A percentile compares a stretch with the other conserved stretches of the same genome.
These are phyloP conservation scores for Formica selysi DNA, from an alignment of 1,140 invertebrate genomes.

Conservation along the genomic window DNA sequence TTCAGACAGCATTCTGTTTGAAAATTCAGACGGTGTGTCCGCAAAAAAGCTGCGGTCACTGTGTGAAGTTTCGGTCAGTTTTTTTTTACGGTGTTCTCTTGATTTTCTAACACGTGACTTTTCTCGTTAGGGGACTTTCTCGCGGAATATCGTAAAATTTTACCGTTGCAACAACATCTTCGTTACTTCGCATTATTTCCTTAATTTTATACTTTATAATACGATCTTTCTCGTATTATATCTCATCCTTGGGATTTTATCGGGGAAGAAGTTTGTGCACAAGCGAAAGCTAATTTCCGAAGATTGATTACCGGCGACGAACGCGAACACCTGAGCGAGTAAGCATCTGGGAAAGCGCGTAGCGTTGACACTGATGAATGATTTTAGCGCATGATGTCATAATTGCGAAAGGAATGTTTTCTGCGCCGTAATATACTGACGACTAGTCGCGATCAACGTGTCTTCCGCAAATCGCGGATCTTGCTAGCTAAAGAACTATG, in stretches of 20 bases:
- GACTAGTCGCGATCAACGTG: conserved; percentile 22
- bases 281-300: conserved; percentile 51
- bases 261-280: conserved; percentile 14
- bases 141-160: not conserved
- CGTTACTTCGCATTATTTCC: conserved; percentile 37
- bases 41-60: too few species aligned
- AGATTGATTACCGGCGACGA: conserved; percentile 54
- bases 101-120: conserved; percentile 27
- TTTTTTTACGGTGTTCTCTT: not conserved
- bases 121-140: not conserved
- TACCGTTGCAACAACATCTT: not conserved
- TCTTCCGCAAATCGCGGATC: conserved; percentile 38
- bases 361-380: conserved; percentile 58
- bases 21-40: too few species aligned
- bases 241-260: conserved; percentile 10
- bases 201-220: conserved; percentile 39
- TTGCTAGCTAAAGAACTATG: not conserved
- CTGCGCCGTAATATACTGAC: not conserved
- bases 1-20: too few species aligned
- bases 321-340: conserved; percentile 26
- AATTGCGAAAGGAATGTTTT: conserved; percentile 44
- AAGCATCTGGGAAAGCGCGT: conserved; percentile 25
- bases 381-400: conserved; percentile 59
- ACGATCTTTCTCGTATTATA: not conserved
- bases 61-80: too few species aligned